Conservation (phyloP, 2,113 vertebrate genomes). For the Xiphorhynchus elegans region DNA sequence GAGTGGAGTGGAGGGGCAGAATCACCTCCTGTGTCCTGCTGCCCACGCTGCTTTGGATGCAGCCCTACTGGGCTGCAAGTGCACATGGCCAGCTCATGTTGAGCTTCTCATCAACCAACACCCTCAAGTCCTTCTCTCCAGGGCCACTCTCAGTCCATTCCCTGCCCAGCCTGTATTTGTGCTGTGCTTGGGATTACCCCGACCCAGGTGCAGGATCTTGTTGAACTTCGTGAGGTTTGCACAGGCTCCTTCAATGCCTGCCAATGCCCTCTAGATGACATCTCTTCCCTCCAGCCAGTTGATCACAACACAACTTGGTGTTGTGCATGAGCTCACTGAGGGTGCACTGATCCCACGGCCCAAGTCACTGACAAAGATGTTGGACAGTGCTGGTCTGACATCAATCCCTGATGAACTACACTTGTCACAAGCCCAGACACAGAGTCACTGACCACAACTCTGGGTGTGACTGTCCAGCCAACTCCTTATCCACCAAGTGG, state of each 20-base stretch:
- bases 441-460: not conserved
- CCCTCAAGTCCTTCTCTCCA: not conserved
- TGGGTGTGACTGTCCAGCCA: not conserved
- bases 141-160: not conserved
- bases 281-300: not conserved
- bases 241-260: not conserved
- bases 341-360: not conserved
- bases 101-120: not conserved
- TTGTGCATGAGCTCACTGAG: rapidly evolving
- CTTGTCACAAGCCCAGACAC: not conserved
- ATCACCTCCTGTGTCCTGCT: not conserved
- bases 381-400: not conserved
- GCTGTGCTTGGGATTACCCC: not conserved
- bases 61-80: not conserved
- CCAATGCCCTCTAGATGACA: not conserved
- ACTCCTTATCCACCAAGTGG: not conserved
- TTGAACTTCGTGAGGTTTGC: not conserved
- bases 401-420: not conserved
- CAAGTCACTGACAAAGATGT: not conserved
- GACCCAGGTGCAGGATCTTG: not conserved
- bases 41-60: not conserved
- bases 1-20: not conserved
- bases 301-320: not conserved
- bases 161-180: not conserved
- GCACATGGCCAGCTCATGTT: too few species aligned